Base-by-base conservation (phyloP, 2,113 vertebrate species). In the Paralichthys olivaceus region DNA sequence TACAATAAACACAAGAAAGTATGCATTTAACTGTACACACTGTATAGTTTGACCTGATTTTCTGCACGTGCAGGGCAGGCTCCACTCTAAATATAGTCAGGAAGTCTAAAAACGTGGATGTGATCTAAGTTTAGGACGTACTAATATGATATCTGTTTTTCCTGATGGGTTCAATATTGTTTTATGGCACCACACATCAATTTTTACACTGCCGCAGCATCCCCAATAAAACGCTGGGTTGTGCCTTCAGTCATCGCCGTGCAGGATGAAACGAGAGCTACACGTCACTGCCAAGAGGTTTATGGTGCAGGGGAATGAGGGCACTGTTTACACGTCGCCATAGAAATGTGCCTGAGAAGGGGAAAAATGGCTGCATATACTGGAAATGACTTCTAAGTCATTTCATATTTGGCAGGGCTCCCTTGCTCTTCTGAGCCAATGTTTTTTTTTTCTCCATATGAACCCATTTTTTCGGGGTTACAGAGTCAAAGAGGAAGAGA, bases 301-400 rank as follows among this genome's bases (percentile, higher is more conserved):
- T 90, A 93, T 83, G 82, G 80, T 74, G 58, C 68, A 22, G 53
- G 72, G 75, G 71, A 87, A 77, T 85, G 77, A 90, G 83, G 80
- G 58, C 79, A 84, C 80, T 94, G 89, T 95, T 95, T 93, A 86
- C 76, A 72, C 12, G 86, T 93, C 93, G 67, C 86, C 91, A 89
- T 34, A 85, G 93, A 87, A 82, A 93, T 81, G 69, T 78, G 67
- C 73, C 67, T 76, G 79, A 69, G 84, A 87, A 76, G 23, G 77
- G 80, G 81, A 73, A 86, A 86, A 88, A 84, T 81, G 72, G 79
- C 80, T 58, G 63, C 65, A 84, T 77, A 64, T 85, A 89, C 79
- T 93, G 92, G 90, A 94, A 94, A 93, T 92, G 56, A 93, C 91
- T 90, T 88, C 77, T 83, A 72, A 77, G 81, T 77, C 71, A 5